phyloP scores from a whole-genome alignment of 2,888 invertebrate species.

The Lypha dubia region DNA sequence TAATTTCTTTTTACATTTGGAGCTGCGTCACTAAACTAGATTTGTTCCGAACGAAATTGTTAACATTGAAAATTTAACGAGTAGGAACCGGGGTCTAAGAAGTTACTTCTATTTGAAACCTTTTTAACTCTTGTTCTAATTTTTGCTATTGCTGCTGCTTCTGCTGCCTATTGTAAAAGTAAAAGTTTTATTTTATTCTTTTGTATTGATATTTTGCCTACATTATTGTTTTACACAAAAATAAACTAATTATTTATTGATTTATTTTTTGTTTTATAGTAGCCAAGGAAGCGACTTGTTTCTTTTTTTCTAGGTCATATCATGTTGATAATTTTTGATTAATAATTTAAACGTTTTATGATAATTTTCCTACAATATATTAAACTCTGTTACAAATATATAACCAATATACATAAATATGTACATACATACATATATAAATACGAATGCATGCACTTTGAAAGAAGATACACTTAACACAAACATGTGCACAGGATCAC shows the following conservation, averaged over 20 bases:
- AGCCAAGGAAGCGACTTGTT: constrained; percentile 26
- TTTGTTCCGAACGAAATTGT: neutral
- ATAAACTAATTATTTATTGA: constrained; percentile 30
- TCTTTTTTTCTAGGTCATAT: neutral
- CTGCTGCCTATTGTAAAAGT: neutral
- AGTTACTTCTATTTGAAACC: neutral
- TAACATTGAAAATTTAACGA: neutral
- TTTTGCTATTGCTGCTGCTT: neutral
- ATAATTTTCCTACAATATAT: neutral
- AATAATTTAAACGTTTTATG: neutral
- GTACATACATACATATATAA: too few species aligned
- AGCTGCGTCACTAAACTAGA: too few species aligned
- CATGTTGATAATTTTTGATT: constrained; percentile 14
- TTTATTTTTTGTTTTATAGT: constrained; percentile 40
- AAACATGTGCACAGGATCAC: too few species aligned
- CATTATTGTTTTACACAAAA: constrained; percentile 17
- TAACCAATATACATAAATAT: too few species aligned
- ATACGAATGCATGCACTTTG: too few species aligned
- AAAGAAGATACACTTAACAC: too few species aligned
- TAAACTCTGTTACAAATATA: neutral
- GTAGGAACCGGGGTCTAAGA: neutral
- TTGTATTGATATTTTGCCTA: constrained; percentile 32
- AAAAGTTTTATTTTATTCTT: neutral
- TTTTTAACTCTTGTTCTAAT: neutral
- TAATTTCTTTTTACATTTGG: too few species aligned